Conservation (phyloP, 2,888 invertebrate genomes). For the Drosophila falleni region DNA sequence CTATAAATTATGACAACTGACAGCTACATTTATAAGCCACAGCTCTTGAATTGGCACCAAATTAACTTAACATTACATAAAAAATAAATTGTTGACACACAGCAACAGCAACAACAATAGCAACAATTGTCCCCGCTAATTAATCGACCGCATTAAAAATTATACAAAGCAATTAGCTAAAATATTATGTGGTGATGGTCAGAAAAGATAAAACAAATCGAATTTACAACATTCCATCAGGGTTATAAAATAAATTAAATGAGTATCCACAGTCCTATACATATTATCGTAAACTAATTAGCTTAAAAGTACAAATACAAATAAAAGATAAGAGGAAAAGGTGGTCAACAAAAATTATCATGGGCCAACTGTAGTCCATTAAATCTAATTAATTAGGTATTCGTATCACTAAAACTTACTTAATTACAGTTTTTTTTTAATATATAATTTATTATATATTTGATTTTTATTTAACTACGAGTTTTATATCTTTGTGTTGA, state of each 20-base stretch:
- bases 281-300: slow-evolving; percentile 31
- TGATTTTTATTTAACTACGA: neutral
- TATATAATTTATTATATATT: too few species aligned
- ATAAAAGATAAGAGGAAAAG: slow-evolving; percentile 11
- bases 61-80: slow-evolving; percentile 56
- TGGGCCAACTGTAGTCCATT: neutral
- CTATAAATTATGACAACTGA: slow-evolving; percentile 82
- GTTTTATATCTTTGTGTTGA: too few species aligned
- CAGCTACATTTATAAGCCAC: slow-evolving; percentile 80
- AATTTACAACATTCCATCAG: slow-evolving; percentile 15
- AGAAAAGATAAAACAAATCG: slow-evolving; percentile 44
- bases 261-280: neutral
- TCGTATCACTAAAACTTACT: neutral
- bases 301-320: slow-evolving; percentile 21
- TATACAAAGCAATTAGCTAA: slow-evolving; percentile 73
- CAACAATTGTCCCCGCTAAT: slow-evolving; percentile 52
- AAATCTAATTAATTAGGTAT: neutral
- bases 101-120: slow-evolving; percentile 21
- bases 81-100: slow-evolving; percentile 66
- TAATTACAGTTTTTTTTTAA: neutral
- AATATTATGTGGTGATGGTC: slow-evolving; percentile 54
- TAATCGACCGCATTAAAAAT: slow-evolving; percentile 73
- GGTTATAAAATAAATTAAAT: slow-evolving; percentile 31
- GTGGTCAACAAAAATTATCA: neutral
- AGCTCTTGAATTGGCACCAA: slow-evolving; percentile 72